Percentiles rank a stretch among this genome's conserved stretches.
phyloP scores from a whole-genome alignment of 2,797 vertebrate genomes.

The Poecilia velifera region DNA sequence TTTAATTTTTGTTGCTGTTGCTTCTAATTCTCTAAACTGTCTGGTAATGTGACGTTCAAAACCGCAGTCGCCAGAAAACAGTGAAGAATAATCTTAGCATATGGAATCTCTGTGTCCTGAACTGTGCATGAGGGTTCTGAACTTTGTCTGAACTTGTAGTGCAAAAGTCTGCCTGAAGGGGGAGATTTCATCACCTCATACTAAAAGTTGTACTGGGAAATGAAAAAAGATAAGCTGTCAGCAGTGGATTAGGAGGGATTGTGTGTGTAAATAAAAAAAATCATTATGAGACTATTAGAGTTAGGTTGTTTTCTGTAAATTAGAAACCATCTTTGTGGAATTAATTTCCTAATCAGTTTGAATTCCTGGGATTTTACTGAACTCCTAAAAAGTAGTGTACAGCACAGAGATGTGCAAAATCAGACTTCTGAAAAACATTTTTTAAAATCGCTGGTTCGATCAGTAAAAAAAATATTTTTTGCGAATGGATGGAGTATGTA shows the following conservation, averaged over 20 bases:
- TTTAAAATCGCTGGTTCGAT: not conserved
- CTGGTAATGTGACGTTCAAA: not conserved
- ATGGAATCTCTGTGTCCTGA: not conserved
- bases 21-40: not conserved
- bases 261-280: not conserved
- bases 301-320: not conserved
- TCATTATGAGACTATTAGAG: not conserved
- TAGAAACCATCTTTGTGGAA: not conserved
- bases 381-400: not conserved
- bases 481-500: not conserved
- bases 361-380: not conserved
- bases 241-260: not conserved
- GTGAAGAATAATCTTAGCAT: not conserved
- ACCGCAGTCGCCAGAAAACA: not conserved
- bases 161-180: not conserved
- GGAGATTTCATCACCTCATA: not conserved
- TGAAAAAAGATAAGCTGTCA: not conserved
- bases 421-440: not conserved
- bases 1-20: not conserved
- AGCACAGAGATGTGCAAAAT: not conserved
- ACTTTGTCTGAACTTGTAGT: conserved; percentile 2
- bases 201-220: not conserved
- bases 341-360: not conserved
- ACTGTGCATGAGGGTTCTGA: not conserved
- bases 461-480: not conserved